Base-by-base conservation (phyloP, 2,888 invertebrate genomes). In the Spicauda simplicius region DNA sequence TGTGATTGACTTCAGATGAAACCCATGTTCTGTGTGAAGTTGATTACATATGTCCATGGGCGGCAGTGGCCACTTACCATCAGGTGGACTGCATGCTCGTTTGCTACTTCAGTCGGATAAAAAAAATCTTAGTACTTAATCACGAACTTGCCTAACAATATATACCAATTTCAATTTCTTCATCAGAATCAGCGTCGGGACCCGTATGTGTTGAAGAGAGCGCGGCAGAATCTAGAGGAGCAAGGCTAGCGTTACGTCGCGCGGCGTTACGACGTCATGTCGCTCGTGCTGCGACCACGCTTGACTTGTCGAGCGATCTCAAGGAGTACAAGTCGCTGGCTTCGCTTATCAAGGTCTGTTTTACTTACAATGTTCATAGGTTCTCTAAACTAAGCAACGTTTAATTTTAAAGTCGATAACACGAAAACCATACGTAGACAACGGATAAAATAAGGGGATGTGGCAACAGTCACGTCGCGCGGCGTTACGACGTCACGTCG, bases 211-310 rank as follows among this genome's bases (percentile, higher is more conserved):
- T 91, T 1, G 92, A 93, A 65, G 92, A 91, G 64, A 83, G 78
- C 0, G 87, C 89, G 0, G 87, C 86, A 25, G 91, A 92, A 69
- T 84, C 87, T 0, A 83, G 93, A 0, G 88, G 88, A 0, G 86
- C 89, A 1, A 77, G 93, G 0, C 75, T 93, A 6, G 90, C 89
- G 18, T 71, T 90, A 14, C 87, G 93, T 0, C 81, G 90, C 10
- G 91, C 91, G 0, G 91, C 93, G 10, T 72, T 93, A 61, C 80
- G 93, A 11, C 77, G 92, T n/a, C 90, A 90, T 48, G 87, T 91
- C 7, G 84, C 81, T 3, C 81, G 86, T 5, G 90, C 88, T 0
- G 83, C 86, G 64, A 76, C 83, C 0, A 74, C 86, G 11, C 73
- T 89, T 12, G 76, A 80, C 8, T 78, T 87, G 7, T 70, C 81